Evolutionary conservation across 2,113 vertebrate genomes (phyloP).

Genomic region (Acinonyx jubatus): DNA sequence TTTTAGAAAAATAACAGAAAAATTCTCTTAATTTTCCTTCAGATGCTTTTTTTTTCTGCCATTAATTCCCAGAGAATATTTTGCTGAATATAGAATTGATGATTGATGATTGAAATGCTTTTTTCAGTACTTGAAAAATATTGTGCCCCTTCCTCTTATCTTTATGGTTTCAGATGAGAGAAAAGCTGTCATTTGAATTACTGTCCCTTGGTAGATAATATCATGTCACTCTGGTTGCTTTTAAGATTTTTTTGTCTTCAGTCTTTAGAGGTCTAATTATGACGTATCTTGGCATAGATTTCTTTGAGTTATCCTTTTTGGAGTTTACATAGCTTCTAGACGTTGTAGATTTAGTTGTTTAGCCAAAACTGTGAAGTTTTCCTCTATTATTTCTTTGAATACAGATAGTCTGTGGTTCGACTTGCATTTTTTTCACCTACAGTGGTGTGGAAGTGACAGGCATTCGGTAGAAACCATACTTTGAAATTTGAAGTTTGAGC

Average conservation of each 20-base stretch:
- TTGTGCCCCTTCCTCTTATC: too few relatives aligned
- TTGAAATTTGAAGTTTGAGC: too few relatives aligned
- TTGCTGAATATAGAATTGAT: background rate
- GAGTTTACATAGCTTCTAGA: background rate
- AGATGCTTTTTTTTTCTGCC: background rate
- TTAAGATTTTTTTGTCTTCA: too few relatives aligned
- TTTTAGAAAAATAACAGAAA: too few relatives aligned
- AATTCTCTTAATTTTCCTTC: background rate
- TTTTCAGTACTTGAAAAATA: too few relatives aligned
- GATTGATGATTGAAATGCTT: too few relatives aligned
- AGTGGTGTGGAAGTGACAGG: too few relatives aligned
- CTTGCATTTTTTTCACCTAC: too few relatives aligned
- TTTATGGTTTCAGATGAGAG: too few relatives aligned
- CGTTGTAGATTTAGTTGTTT: background rate
- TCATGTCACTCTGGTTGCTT: background rate
- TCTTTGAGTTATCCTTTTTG: background rate
- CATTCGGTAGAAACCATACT: too few relatives aligned
- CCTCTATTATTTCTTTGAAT: background rate
- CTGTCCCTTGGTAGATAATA: background rate
- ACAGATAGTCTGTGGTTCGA: background rate
- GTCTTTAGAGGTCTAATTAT: background rate
- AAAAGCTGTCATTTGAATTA: background rate
- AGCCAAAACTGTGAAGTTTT: background rate
- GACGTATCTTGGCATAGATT: too few relatives aligned
- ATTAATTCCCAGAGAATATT: background rate